Base-by-base conservation (phyloP, 2,888 invertebrate genomes). In the Neuroscelio doddi region DNA sequence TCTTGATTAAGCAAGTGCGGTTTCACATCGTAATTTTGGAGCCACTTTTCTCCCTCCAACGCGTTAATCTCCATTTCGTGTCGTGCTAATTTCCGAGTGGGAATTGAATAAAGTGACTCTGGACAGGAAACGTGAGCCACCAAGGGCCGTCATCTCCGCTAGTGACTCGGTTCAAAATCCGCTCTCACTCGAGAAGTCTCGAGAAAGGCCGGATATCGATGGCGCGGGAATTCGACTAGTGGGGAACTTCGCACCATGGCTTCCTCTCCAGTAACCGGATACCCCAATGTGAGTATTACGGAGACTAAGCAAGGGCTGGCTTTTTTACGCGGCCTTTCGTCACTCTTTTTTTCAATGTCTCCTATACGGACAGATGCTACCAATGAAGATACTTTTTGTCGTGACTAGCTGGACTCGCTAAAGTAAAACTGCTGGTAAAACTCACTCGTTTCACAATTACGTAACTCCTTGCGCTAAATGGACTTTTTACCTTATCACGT, bases 401-500 rank as follows among this genome's bases (percentile, higher is more conserved):
- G 21, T 5, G 21, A 21, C 21, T 5, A 5, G 21, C 21, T 2
- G 9, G 30, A 30, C 5, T 30, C 26, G 26, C 8, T 7, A 26
- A 26, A 8, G 4, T 8, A 8, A 8, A 8, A 8, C 26, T 7
- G 26, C 4, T 26, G 26, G 26, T 26, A 26, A 7, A 7, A 64
- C 55, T 34, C 27, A 46, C 38, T 41, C 53, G 27, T 42, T 45
- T 55, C 52, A n/a, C n/a, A n/a, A n/a, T n/a, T n/a, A n/a, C n/a
- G n/a, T n/a, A n/a, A n/a, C n/a, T n/a, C n/a, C n/a, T n/a, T n/a
- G n/a, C n/a, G n/a, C n/a, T n/a, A n/a, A n/a, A n/a, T n/a, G n/a
- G n/a, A n/a, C n/a, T n/a, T 64, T 53, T 50, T 53, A 50, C 58
- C 57, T 64, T 64, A 64, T 64, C 64, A 53, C 56, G n/a, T n/a